Evolutionary conservation across 1,140 invertebrate genomes (phyloP).

Genomic region (Drosophila lacertosa): DNA sequence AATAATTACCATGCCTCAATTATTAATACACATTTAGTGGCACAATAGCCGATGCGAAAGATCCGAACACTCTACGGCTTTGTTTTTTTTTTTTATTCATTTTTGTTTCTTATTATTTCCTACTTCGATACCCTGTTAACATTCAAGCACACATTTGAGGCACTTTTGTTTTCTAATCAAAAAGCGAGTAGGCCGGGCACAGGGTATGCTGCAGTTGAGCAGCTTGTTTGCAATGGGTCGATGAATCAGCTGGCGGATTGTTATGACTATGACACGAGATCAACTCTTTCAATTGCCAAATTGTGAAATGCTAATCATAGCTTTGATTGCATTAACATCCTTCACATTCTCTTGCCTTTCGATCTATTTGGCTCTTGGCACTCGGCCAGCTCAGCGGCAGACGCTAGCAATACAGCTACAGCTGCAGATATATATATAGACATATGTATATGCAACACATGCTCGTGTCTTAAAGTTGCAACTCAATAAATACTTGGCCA

Average conservation of each 20-base stretch:
- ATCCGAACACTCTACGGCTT: background rate
- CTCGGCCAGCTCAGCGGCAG: slow-evolving; percentile 2
- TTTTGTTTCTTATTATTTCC: background rate
- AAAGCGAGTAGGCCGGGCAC: background rate
- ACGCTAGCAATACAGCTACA: background rate
- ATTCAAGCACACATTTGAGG: too few species aligned
- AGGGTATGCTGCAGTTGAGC: background rate
- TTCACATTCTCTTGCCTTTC: slow-evolving; percentile 2
- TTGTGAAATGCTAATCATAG: slow-evolving; percentile 33
- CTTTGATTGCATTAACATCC: slow-evolving; percentile 18
- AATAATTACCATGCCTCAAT: slow-evolving; percentile 63
- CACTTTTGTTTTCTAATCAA: too few species aligned
- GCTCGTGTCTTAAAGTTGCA: background rate
- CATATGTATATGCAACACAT: too few species aligned
- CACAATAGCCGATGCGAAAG: slow-evolving; percentile 22
- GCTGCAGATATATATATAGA: background rate
- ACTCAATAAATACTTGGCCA: slow-evolving; percentile 28
- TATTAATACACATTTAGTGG: slow-evolving; percentile 51
- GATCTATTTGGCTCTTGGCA: slow-evolving; percentile 21
- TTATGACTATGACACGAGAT: background rate
- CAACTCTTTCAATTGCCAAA: slow-evolving; percentile 14
- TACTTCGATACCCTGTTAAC: background rate
- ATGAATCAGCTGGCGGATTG: slow-evolving; percentile 1
- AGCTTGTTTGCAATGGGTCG: slow-evolving; percentile 4
- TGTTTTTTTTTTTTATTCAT: background rate